Base-by-base conservation (phyloP, 2,797 vertebrate species). In the Mormyrus proboscirostris region DNA sequence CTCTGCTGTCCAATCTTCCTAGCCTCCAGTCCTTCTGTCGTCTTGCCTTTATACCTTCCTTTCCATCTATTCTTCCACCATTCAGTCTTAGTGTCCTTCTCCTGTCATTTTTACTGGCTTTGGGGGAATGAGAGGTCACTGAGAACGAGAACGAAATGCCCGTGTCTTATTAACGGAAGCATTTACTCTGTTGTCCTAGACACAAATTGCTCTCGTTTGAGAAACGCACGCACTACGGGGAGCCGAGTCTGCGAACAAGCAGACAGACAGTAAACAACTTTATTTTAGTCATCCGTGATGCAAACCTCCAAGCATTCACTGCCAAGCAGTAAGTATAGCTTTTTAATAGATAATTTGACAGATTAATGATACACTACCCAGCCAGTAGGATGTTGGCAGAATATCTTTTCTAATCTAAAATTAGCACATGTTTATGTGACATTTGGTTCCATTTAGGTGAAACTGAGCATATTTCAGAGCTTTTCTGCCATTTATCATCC, bases 261-360 rank as follows among this genome's bases (percentile, higher is more conserved):
- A 55, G 59, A 86, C 41, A 57, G 22, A 89, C 65, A 33, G 44
- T 65, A 86, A 89, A 73, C 49, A 86, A 38, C 5, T 69, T 86
- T 55, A 86, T 89, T 89, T 86, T 89, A 86, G 59, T 62, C 89
- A 8, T 73, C 82, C 62, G 9, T 89, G 88, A 85, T 89, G 55
- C 88, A 89, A 38, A 85, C 79, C 83, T 62, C 41, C 16, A 89
- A 73, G 51, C 50, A 55, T 73, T 89, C 83, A 14, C 8, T 73
- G 89, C 83, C 89, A 55, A 86, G 89, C 22, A 14, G 82, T 53
- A 89, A 89, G 57, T 65, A 69, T 86, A 86, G 89, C 55, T 33
- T 25, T 89, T 51, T 89, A 65, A 86, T 76, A 86, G 83, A 86
- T 86, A 86, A 86, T 86, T 49, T 89, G 89, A 86, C 89, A 86